Base-by-base conservation (phyloP, 2,113 vertebrate species). In the Poeciliopsis prolifica region DNA sequence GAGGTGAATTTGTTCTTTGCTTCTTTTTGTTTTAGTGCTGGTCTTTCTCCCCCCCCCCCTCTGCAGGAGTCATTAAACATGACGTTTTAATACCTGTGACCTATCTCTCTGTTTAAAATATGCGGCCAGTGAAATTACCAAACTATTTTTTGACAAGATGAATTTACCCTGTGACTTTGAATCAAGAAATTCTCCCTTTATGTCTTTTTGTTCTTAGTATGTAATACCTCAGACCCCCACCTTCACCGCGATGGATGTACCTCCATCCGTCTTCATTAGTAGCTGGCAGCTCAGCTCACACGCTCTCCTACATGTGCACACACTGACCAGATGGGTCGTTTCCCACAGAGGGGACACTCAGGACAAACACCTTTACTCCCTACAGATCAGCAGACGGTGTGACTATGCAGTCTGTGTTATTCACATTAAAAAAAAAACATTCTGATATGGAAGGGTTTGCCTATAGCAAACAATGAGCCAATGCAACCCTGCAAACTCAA, bases 291-390 rank as follows among this genome's bases (percentile, higher is more conserved):
- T 83, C 71, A 71, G 48, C 80, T 33, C 65, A 44, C 74, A 76
- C 62, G 31, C 73, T 61, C 68, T 33, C 70, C 44, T 75, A 66
- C 76, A 79, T 78, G 85, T 75, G 78, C 74, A 68, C 15, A 65
- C 42, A 70, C 69, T 78, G 80, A 78, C 76, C 88, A 89, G 81
- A 91, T 89, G 88, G 89, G 81, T 92, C 78, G 86, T 91, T 90
- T 90, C 78, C 74, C 76, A 81, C 81, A 70, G 74, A 42, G 77
- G 84, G 67, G 80, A 89, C 79, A 78, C 81, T 78, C 74, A 70
- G 83, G 85, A 88, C 88, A 85, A 87, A 88, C 88, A 86, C 86
- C 84, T 88, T 86, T 75, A 79, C 82, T 76, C 88, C 75, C 69
- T 66, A 44, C 73, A 82, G 75, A 82, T 86, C 77, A 74, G 79